These are phyloP conservation scores for Muscidifurax raptorellus DNA, from an alignment of 1,140 invertebrate species.

Conservation along the genomic window DNA sequence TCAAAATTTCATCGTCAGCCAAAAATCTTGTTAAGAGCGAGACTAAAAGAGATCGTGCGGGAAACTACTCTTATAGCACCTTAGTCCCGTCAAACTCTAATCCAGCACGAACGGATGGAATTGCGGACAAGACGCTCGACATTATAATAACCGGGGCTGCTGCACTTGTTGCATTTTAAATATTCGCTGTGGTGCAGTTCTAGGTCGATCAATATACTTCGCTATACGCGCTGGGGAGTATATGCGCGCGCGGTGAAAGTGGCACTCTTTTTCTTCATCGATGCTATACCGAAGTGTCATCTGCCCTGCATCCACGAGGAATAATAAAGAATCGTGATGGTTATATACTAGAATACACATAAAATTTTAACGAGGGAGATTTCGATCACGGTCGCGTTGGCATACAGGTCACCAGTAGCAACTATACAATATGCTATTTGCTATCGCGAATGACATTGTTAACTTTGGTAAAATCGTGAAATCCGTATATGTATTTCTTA, in stretches of 20 bases:
- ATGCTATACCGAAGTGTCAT: not conserved
- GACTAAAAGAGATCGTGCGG: not conserved
- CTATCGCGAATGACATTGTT: not conserved
- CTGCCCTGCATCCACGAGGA: not conserved
- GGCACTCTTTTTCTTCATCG: conserved; percentile 15
- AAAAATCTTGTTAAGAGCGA: not conserved
- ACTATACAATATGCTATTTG: not conserved
- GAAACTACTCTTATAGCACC: not conserved
- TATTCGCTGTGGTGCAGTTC: not conserved
- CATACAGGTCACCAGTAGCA: not conserved
- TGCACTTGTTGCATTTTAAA: conserved; percentile 45
- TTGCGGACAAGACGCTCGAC: not conserved
- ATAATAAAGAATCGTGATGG: not conserved
- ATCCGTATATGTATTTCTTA: not conserved
- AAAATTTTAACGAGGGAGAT: not conserved
- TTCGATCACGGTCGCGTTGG: conserved; percentile 1
- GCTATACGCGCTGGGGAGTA: not conserved
- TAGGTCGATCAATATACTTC: conserved; percentile 35
- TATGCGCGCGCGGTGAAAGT: not conserved
- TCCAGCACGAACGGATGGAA: not conserved
- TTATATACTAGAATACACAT: not conserved
- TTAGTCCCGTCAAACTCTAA: not conserved
- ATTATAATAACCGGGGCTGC: not conserved
- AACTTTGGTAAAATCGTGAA: not conserved
- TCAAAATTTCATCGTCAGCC: not conserved